Conservation (phyloP, 2,888 invertebrate genomes). For the Aphidius colemani region DNA sequence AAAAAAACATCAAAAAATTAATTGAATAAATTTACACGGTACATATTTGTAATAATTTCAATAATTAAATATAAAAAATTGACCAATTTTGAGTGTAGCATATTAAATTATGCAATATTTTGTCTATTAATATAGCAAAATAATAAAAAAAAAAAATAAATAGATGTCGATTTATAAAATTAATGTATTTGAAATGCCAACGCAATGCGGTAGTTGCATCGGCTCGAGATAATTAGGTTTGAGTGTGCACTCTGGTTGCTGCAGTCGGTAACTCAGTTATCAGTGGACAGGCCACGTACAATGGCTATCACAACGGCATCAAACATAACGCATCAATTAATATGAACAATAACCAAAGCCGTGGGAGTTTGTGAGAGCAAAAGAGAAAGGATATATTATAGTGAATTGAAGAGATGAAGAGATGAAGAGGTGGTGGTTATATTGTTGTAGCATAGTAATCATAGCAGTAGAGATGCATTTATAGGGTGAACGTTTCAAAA, state of each 20-base stretch:
- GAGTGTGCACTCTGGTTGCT: conserved; percentile 59
- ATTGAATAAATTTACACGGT: no score
- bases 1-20: no score
- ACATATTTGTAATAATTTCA: no score
- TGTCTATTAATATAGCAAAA: no score
- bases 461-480: no score
- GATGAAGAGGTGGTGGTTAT: conserved; percentile 17
- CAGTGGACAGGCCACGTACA: conserved; percentile 60
- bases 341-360: conserved; percentile 59
- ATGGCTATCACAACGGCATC: conserved; percentile 61
- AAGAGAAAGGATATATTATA: conserved; percentile 8
- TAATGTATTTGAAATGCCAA: conserved; percentile 31
- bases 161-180: no score
- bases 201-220: conserved; percentile 59
- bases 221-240: conserved; percentile 61
- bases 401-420: conserved; percentile 1
- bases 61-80: no score
- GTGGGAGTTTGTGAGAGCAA: conserved; percentile 37
- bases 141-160: no score
- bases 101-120: no score
- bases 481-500: no score
- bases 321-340: conserved; percentile 62
- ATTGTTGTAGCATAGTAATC: no score
- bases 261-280: conserved; percentile 61
- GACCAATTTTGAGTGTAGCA: no score